Percentiles rank a stretch among this genome's conserved stretches.
phyloP scores from a whole-genome alignment of 2,797 vertebrate genomes.

The Hafferia zeledoni region DNA sequence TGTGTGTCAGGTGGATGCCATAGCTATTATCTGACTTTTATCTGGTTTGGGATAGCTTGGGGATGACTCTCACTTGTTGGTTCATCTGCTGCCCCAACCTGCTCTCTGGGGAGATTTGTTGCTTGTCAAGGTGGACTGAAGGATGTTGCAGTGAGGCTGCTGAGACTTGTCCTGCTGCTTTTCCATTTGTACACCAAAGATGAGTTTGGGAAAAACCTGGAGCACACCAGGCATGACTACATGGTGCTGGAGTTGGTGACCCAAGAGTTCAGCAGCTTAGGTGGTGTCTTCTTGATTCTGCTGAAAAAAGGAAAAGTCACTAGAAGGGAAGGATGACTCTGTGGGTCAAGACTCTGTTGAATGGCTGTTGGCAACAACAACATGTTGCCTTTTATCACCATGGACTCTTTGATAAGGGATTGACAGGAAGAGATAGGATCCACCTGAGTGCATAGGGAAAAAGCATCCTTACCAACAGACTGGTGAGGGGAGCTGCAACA shows the following conservation, averaged over 20 bases:
- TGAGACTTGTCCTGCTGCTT: neutral
- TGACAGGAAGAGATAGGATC: neutral
- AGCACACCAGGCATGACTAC: neutral
- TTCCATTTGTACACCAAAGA: neutral
- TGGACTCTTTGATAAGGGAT: neutral
- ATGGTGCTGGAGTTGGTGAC: neutral
- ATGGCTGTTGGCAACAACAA: neutral
- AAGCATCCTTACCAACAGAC: neutral
- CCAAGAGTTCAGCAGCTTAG: accelerated
- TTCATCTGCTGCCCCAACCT: neutral
- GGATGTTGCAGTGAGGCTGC: neutral
- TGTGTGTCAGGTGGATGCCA: neutral
- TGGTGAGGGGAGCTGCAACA: neutral
- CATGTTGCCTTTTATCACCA: neutral
- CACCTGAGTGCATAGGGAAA: neutral
- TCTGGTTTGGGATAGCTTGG: neutral
- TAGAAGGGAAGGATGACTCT: neutral
- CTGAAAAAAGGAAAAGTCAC: neutral
- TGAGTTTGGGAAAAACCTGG: neutral
- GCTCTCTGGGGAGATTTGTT: neutral
- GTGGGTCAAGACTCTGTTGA: neutral
- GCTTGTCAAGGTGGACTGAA: neutral
- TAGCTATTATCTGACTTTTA: neutral
- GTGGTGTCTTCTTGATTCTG: neutral
- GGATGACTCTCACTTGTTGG: neutral